phyloP scores from a whole-genome alignment of 2,797 vertebrate genomes.

The Rhynchonycteris naso region DNA sequence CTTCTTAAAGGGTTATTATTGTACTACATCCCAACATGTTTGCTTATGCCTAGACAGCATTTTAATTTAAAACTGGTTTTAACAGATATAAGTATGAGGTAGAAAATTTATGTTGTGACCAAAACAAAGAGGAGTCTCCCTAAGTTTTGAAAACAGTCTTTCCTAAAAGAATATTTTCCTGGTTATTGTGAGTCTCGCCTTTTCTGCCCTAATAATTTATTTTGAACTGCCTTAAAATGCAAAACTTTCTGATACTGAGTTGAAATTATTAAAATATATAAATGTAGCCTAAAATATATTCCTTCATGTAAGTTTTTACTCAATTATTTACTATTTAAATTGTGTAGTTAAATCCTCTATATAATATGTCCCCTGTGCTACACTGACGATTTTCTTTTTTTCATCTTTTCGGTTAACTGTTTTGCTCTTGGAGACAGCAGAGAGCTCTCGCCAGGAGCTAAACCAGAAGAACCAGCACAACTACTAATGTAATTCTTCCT shows the following conservation, averaged over 20 bases:
- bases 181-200: not conserved
- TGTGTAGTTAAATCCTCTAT: not conserved
- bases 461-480: not conserved
- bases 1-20: slow-evolving; percentile 14
- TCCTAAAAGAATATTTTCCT: slow-evolving; percentile 36
- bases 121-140: not conserved
- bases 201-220: slow-evolving; percentile 36
- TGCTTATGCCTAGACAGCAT: not conserved
- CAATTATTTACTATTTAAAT: not conserved
- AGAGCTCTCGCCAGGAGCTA: not conserved
- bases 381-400: not conserved
- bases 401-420: not conserved
- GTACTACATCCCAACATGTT: not conserved
- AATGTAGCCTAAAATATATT: not conserved
- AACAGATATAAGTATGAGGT: not conserved
- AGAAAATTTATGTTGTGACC: not conserved
- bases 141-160: not conserved
- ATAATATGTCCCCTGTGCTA: not conserved
- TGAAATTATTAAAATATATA: slow-evolving; percentile 23
- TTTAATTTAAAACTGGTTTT: slow-evolving; percentile 37
- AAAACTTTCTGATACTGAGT: not conserved
- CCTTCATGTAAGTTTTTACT: not conserved
- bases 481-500: not conserved
- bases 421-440: not conserved
- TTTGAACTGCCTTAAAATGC: slow-evolving; percentile 34